A percentile compares a stretch with the other conserved stretches of the same genome.
phyloP scores from a whole-genome alignment of 1,140 invertebrate species.

The Theocolax elegans region DNA sequence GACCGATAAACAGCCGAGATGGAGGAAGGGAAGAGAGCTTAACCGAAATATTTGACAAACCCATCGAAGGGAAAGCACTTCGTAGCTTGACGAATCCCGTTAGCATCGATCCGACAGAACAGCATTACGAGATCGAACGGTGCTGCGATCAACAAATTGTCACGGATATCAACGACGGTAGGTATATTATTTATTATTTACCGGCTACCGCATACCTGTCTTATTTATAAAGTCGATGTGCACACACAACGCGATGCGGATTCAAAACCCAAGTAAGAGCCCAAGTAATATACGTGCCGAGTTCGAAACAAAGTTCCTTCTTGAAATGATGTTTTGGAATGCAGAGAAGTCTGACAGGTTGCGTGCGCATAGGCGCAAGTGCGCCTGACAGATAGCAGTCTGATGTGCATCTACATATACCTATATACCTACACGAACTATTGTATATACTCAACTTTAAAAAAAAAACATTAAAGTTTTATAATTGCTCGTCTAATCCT shows the following conservation, averaged over 20 bases:
- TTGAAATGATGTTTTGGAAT: constrained; percentile 19
- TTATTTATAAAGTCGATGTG: no score
- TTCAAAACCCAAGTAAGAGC: no score
- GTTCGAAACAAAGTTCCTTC: neutral
- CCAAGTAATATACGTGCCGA: no score
- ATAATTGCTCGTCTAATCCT: constrained; percentile 1
- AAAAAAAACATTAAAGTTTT: neutral
- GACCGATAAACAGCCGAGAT: constrained; percentile 37
- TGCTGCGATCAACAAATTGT: no score
- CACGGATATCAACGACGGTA: constrained; percentile 34
- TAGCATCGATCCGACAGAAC: constrained; percentile 25
- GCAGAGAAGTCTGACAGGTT: constrained; percentile 27
- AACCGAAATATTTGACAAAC: constrained; percentile 51
- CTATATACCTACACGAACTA: no score
- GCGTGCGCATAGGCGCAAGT: constrained; percentile 23
- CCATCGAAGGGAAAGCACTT: constrained; percentile 42
- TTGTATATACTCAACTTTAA: constrained; percentile 5
- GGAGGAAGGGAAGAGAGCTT: constrained; percentile 49
- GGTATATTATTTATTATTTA: neutral
- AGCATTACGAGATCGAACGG: constrained; percentile 42
- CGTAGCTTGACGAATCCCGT: no score
- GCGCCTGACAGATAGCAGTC: constrained; percentile 15
- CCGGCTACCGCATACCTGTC: no score
- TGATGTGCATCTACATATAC: no score
- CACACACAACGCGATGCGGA: no score